Conservation (phyloP, 2,888 invertebrate species). For the Drosophila atripex region DNA sequence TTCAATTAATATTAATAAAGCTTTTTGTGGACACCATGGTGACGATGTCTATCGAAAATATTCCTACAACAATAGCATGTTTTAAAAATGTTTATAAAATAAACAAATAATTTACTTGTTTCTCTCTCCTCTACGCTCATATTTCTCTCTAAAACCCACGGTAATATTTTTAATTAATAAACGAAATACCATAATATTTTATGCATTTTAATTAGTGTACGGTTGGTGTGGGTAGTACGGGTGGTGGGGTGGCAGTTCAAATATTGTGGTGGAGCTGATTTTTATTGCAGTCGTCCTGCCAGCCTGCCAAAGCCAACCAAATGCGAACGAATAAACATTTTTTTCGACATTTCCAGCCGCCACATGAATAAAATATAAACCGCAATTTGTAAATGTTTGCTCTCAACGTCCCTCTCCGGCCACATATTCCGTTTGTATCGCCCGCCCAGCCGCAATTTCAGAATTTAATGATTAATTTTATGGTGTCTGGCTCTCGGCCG, state of each 20-base stretch:
- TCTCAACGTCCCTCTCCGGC: background rate
- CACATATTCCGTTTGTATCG: background rate
- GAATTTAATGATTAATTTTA: slow-evolving; percentile 65
- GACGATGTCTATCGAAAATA: background rate
- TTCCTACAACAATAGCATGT: background rate
- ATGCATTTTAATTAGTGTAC: slow-evolving; percentile 1
- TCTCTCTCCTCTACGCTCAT: no score
- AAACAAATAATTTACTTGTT: no score
- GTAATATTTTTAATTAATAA: background rate
- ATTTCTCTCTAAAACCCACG: background rate
- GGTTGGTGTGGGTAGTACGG: background rate
- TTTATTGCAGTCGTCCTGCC: background rate
- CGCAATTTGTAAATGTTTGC: slow-evolving; percentile 60
- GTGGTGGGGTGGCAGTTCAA: background rate
- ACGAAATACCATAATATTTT: background rate
- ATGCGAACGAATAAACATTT: slow-evolving; percentile 32
- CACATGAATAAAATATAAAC: slow-evolving; percentile 72
- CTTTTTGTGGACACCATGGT: slow-evolving; percentile 22
- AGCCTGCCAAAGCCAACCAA: background rate
- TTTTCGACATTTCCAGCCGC: slow-evolving; percentile 19
- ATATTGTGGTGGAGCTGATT: slow-evolving; percentile 1
- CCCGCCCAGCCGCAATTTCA: slow-evolving; percentile 2
- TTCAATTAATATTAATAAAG: slow-evolving; percentile 79
- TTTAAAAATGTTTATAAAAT: background rate
- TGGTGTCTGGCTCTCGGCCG: slow-evolving; percentile 32